Evolutionary conservation across 2,888 invertebrate species (phyloP).

Genomic region (Beris chalybata): DNA sequence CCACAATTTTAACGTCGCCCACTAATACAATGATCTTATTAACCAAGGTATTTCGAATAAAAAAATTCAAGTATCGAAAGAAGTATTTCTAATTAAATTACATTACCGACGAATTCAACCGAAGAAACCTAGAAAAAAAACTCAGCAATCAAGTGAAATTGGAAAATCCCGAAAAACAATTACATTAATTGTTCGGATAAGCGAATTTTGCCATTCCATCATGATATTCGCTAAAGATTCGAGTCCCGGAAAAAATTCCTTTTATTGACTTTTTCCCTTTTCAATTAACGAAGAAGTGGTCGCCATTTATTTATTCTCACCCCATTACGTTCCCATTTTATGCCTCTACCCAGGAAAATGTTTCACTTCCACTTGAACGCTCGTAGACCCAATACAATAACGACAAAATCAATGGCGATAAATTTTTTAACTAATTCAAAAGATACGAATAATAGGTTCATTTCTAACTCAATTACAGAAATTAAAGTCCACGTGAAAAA

Average conservation of each 20-base stretch:
- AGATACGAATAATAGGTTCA: not conserved
- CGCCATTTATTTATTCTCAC: constrained; percentile 14
- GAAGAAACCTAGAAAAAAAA: too few relatives aligned
- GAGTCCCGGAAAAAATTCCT: not conserved
- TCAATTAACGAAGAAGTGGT: constrained; percentile 16
- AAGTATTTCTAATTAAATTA: too few relatives aligned
- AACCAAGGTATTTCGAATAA: too few relatives aligned
- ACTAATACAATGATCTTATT: too few relatives aligned
- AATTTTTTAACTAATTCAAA: constrained; percentile 8
- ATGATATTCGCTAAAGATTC: not conserved
- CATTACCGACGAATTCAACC: too few relatives aligned
- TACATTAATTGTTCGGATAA: not conserved
- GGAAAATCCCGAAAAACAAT: not conserved
- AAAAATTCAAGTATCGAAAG: too few relatives aligned
- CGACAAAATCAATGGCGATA: not conserved
- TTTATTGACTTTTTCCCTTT: constrained; percentile 17
- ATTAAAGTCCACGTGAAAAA: too few relatives aligned
- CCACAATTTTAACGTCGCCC: too few relatives aligned
- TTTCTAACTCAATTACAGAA: too few relatives aligned
- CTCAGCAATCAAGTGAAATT: too few relatives aligned
- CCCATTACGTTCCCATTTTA: constrained; percentile 8
- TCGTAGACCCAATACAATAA: not conserved
- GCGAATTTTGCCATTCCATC: not conserved
- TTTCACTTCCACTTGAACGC: constrained; percentile 15
- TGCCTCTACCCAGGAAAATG: constrained; percentile 4